Evolutionary conservation across 2,797 vertebrate species (phyloP).

Genomic region (Manis javanica): DNA sequence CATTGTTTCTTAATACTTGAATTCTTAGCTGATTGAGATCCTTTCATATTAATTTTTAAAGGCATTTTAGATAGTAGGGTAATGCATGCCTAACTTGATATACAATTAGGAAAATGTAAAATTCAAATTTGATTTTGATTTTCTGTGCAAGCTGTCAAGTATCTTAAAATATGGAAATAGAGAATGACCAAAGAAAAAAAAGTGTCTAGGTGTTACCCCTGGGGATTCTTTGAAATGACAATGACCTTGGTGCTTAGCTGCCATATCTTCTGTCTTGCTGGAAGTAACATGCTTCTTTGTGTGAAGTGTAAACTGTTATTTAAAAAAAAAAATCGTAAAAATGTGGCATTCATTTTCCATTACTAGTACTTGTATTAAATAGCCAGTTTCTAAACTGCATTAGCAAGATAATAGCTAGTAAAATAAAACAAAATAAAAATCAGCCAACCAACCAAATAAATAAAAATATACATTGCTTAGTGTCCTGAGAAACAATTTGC

Average conservation of each 20-base stretch:
- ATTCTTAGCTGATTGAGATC: background rate
- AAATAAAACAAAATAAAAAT: background rate
- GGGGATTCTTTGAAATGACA: background rate
- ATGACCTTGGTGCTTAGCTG: conserved; percentile 25
- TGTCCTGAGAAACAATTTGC: conserved; percentile 32
- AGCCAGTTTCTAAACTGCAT: background rate
- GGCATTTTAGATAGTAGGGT: background rate
- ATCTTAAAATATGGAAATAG: background rate
- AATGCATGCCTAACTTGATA: background rate
- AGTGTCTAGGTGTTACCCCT: background rate
- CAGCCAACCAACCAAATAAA: background rate
- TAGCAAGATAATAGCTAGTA: background rate
- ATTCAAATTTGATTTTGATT: conserved; percentile 54
- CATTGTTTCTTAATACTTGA: background rate
- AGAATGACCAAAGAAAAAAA: conserved; percentile 31
- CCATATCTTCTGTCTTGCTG: conserved; percentile 45
- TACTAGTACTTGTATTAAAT: background rate
- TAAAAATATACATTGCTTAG: conserved; percentile 34
- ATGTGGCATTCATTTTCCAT: background rate
- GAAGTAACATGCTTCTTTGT: background rate
- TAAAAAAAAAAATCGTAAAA: background rate
- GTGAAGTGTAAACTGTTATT: background rate
- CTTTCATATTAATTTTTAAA: background rate
- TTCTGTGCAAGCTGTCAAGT: conserved; percentile 32
- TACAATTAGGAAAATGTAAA: conserved; percentile 14